Conservation (phyloP, 2,888 invertebrate genomes). For the Spodoptera picta region DNA sequence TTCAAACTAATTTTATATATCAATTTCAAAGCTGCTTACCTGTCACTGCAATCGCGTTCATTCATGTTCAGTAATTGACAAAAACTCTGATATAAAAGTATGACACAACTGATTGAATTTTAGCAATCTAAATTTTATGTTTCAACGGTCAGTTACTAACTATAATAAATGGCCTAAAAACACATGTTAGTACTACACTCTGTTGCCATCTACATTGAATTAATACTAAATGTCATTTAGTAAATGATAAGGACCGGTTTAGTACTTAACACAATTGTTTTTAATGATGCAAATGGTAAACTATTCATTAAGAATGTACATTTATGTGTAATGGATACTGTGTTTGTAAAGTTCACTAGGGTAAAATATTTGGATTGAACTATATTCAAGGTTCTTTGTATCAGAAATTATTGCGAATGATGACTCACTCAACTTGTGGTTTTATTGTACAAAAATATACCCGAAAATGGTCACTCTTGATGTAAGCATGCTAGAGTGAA, state of each 20-base stretch:
- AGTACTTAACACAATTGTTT: conserved; percentile 31
- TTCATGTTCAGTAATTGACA: too few species aligned
- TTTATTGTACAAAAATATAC: too few species aligned
- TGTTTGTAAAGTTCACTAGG: conserved; percentile 33
- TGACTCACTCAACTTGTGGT: too few species aligned
- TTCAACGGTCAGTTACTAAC: conserved; percentile 16
- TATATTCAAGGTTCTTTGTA: conserved; percentile 29
- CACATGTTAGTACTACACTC: conserved; percentile 40
- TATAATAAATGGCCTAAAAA: conserved; percentile 63
- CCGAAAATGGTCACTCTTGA: too few species aligned
- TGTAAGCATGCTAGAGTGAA: too few species aligned
- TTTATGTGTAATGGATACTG: conserved; percentile 24
- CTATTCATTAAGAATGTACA: conserved; percentile 32
- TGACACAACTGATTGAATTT: background rate
- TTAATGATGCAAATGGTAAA: conserved; percentile 30
- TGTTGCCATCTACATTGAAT: conserved; percentile 52
- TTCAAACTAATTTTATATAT: too few species aligned
- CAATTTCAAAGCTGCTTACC: too few species aligned
- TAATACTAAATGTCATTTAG: conserved; percentile 48
- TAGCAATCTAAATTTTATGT: conserved; percentile 2
- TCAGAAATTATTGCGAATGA: conserved; percentile 6
- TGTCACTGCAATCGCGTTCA: too few species aligned
- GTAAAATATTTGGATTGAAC: conserved; percentile 34
- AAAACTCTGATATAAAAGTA: too few species aligned
- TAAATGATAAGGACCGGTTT: conserved; percentile 47